Evolutionary conservation across 2,888 invertebrate species (phyloP).

Genomic region (Helicoverpa assulta): DNA sequence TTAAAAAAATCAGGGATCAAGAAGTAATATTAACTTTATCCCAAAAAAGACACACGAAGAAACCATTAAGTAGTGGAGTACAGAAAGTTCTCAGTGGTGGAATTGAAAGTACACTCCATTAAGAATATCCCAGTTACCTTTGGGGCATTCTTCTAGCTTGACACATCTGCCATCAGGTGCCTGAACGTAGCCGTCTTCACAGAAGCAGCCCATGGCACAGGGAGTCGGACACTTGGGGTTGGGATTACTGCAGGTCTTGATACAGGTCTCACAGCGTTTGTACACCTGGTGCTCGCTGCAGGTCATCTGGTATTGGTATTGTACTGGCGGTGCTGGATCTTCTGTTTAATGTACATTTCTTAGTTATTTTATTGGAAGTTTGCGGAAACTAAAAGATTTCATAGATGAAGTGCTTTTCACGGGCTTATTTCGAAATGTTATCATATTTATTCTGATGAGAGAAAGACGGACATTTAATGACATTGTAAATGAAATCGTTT

Average conservation of each 20-base stretch:
- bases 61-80: background rate
- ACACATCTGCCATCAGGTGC: constrained; percentile 74
- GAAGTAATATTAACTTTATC: background rate
- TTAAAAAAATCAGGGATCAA: background rate
- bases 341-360: constrained; percentile 2
- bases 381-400: too few species aligned
- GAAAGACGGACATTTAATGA: too few species aligned
- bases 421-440: too few species aligned
- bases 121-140: constrained; percentile 65
- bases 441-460: too few species aligned
- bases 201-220: constrained; percentile 78
- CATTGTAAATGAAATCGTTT: too few species aligned
- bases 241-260: constrained; percentile 73
- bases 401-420: too few species aligned
- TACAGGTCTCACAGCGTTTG: constrained; percentile 71
- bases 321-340: constrained; percentile 58
- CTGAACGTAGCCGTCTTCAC: constrained; percentile 72
- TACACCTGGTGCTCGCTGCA: constrained; percentile 74
- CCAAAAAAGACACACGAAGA: background rate
- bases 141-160: constrained; percentile 72
- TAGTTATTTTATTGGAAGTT: too few species aligned
- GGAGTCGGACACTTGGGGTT: constrained; percentile 66
- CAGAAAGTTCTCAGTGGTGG: background rate
- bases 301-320: constrained; percentile 64
- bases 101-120: constrained; percentile 21